Base-by-base conservation (phyloP, 2,113 vertebrate species). In the Dendropsophus ebraccatus region DNA sequence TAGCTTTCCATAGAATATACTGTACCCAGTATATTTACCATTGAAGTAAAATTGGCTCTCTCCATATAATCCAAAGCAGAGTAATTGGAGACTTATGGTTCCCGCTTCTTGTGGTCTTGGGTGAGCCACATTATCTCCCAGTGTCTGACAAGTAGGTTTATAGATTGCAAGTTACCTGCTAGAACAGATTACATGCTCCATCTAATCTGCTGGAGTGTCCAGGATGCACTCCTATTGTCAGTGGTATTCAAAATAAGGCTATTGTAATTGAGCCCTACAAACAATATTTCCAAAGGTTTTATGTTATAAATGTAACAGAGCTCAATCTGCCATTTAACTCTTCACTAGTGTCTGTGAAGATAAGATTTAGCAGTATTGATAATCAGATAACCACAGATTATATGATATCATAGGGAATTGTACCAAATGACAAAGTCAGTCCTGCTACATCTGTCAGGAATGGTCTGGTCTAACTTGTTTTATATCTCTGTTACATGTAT, bases 81-180 rank as follows among this genome's bases (percentile, higher is more conserved):
- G 60, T 25, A 14, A 65, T 28, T 81, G 56, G 19, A 62, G 7
- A 62, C 41, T 62, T 47, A 62, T 41, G 23, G 17, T 65, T 35
- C 52, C 52, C 32, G 52, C 21, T 30, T 78, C 72, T 58, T 32
- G 32, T 78, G 76, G 14, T 78, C 28, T 47, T 28, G n/a, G 30
- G 76, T 8, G 49, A 79, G 14, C 23, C 58, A 41, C 54, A 80
- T 37, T 80, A 80, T 28, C 23, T 62, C 37, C 58, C 56, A 41
- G 21, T n/a, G 35, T 78, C 56, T 81, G 35, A 62, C 23, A 81
- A 58, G 60, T 28, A 65, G 16, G 23, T 80, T 62, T 62, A 80
- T 41, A 81, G 56, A 47, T 56, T 81, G 56, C 52, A 81, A 19
- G 60, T 25, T 62, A 47, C 78, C n/a, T 41, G 21, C 56, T 62